Conservation (phyloP, 2,113 vertebrate species). For the Dryoscopus gambensis region DNA sequence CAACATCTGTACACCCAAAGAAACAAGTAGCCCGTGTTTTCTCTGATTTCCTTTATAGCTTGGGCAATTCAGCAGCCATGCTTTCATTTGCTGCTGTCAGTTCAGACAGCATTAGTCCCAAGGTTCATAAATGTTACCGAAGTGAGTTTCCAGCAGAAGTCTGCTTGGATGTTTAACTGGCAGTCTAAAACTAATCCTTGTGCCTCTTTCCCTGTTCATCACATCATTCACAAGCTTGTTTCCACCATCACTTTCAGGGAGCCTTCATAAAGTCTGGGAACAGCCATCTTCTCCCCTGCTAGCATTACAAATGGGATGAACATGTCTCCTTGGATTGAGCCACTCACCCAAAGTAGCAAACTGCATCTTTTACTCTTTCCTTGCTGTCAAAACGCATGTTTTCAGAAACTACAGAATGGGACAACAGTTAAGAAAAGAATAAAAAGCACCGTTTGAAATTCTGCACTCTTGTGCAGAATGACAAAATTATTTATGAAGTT, state of each 20-base stretch:
- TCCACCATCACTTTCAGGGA: not conserved
- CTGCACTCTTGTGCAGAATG: not conserved
- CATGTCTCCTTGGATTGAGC: accelerated
- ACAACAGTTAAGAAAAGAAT: not conserved
- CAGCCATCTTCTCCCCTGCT: not conserved
- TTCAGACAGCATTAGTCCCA: not conserved
- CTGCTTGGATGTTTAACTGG: not conserved
- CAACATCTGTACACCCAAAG: not conserved
- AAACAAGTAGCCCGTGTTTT: not conserved
- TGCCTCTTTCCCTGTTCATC: not conserved
- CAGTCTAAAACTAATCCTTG: not conserved
- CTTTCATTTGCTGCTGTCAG: not conserved
- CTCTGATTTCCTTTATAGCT: not conserved
- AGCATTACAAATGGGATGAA: not conserved
- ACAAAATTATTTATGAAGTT: not conserved
- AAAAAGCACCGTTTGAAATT: not conserved
- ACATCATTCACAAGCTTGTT: not conserved
- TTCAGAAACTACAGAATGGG: not conserved
- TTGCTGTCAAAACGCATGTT: not conserved
- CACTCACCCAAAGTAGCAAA: not conserved
- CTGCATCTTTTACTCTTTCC: not conserved
- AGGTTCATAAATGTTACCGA: not conserved
- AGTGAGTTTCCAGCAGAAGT: not conserved
- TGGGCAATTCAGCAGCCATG: not conserved
- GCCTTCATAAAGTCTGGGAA: not conserved